phyloP scores from a whole-genome alignment of 2,113 vertebrate species.

The Zapus hudsonius region DNA sequence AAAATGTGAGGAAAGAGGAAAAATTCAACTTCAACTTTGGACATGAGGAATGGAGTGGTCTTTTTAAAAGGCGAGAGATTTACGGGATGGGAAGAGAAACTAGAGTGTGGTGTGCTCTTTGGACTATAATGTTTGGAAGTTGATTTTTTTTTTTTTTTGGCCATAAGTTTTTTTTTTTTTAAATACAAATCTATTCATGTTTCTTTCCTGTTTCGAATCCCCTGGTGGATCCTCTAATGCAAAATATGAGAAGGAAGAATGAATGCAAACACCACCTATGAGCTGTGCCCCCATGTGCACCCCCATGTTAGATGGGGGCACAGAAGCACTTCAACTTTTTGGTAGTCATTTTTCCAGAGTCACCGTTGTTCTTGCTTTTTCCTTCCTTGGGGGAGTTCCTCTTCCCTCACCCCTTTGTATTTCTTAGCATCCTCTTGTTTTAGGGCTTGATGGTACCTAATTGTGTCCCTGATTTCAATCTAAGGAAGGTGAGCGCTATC shows the following conservation, averaged over 20 bases:
- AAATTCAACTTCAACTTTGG: not conserved
- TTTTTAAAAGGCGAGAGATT: too few relatives aligned
- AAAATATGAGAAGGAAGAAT: slow-evolving; percentile 9
- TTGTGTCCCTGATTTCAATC: not conserved
- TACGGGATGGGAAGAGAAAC: too few relatives aligned
- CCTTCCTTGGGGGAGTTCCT: slow-evolving; percentile 45
- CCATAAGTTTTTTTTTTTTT: not conserved
- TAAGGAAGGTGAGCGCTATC: not conserved
- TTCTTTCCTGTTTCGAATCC: not conserved
- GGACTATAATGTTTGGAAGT: not conserved
- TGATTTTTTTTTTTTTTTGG: not conserved
- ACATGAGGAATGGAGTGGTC: not conserved
- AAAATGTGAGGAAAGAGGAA: not conserved
- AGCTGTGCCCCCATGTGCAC: not conserved
- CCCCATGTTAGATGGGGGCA: not conserved
- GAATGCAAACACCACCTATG: not conserved
- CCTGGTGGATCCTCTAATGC: not conserved
- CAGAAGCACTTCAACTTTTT: not conserved
- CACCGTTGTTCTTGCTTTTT: slow-evolving; percentile 60
- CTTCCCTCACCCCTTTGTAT: slow-evolving; percentile 14
- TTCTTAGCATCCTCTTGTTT: slow-evolving; percentile 49
- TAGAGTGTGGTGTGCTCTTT: not conserved
- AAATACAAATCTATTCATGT: not conserved
- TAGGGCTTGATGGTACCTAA: not conserved
- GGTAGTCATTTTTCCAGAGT: slow-evolving; percentile 54